Evolutionary conservation across 2,888 invertebrate genomes (phyloP), one percentile per base, ranked within the genome.

Genomic region (Microctonus brassicae): DNA sequence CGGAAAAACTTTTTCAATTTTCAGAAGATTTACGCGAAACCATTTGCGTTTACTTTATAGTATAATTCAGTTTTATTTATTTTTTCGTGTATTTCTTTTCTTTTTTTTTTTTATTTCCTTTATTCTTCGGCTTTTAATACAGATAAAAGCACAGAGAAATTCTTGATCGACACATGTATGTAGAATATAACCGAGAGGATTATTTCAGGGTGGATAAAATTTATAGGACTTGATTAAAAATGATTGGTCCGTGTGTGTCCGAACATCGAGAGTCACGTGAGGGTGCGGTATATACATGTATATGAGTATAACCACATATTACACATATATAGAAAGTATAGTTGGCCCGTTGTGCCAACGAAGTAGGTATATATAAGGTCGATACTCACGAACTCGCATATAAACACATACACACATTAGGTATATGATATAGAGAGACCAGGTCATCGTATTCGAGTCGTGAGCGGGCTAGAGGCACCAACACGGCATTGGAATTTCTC

Each of bases 401-500:
- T 76, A 73, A 73, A 73, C 73, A 72, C 58, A 72, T 34, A 63
- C 57, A 29, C 29, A 7, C n/a, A n/a, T n/a, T n/a, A n/a, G n/a
- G n/a, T n/a, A 7, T 62, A 34, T 20, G 64, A 68, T 26, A 67
- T 57, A 34, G 58, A 68, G 42, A 47, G 66, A 61, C 53, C 78
- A 66, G 65, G 47, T 47, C 34, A 69, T 65, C 58, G 70, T 64
- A 70, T 70, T 66, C 77, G 77, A 79, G 77, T 82, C 82, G 81
- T 81, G 82, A 81, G 79, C 34, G 77, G 73, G 78, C 80, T 79
- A 80, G 80, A 82, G 70, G 77, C 77, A 66, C 61, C 80, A 78
- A 82, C 82, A 82, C 77, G 79, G 62, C 73, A 70, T 76, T 77
- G 82, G 82, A 82, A 82, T 82, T 82, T 82, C 82, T 81, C 82